These are phyloP conservation scores for Endotricha flammealis DNA, from an alignment of 2,888 invertebrate genomes.

Conservation along the genomic window DNA sequence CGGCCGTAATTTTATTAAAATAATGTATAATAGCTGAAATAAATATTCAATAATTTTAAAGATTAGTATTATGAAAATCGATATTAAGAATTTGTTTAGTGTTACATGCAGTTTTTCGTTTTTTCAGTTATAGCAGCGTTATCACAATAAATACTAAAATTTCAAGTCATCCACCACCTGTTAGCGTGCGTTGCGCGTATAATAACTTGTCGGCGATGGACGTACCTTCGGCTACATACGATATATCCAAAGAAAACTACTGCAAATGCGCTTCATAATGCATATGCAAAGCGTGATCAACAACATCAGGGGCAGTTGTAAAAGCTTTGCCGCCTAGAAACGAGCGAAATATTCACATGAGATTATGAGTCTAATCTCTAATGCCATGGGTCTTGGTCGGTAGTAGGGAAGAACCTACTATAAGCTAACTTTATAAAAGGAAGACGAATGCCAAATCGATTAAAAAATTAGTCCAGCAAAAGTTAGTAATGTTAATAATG, in stretches of 20 bases:
- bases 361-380: slow-evolving; percentile 30
- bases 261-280: slow-evolving; percentile 80
- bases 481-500: slow-evolving; percentile 55
- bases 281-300: slow-evolving; percentile 80
- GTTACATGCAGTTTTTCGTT: too few relatives aligned
- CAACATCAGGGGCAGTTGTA: slow-evolving; percentile 79
- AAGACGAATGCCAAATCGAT: slow-evolving; percentile 31
- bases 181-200: slow-evolving; percentile 58
- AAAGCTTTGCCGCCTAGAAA: slow-evolving; percentile 78
- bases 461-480: slow-evolving; percentile 40
- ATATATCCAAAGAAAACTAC: slow-evolving; percentile 80
- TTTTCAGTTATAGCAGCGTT: too few relatives aligned
- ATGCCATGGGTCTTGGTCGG: too few relatives aligned
- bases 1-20: too few relatives aligned
- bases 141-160: too few relatives aligned
- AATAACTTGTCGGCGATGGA: slow-evolving; percentile 71
- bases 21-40: too few relatives aligned
- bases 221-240: slow-evolving; percentile 79
- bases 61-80: too few relatives aligned
- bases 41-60: too few relatives aligned
- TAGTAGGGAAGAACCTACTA: background rate
- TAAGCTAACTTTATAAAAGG: too few relatives aligned
- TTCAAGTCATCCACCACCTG: too few relatives aligned
- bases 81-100: too few relatives aligned
- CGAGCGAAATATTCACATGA: slow-evolving; percentile 71